Conservation (phyloP, 2,113 vertebrate species). For the Tachycineta bicolor region DNA sequence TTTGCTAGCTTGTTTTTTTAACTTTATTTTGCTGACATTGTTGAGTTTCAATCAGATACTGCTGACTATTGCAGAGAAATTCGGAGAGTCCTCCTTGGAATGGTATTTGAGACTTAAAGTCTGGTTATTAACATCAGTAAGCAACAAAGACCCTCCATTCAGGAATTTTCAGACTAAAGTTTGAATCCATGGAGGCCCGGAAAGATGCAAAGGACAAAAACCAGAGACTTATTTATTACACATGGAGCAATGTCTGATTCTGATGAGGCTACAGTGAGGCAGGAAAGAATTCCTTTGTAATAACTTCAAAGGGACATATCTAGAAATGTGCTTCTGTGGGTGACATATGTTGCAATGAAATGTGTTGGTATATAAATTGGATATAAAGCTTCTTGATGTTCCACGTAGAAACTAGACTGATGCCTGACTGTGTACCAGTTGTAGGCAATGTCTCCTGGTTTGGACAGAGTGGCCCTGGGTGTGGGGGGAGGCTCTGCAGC, state of each 20-base stretch:
- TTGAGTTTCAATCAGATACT: background rate
- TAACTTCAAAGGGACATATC: background rate
- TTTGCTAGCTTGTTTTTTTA: background rate
- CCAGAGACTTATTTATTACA: background rate
- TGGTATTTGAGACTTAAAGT: background rate
- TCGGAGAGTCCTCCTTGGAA: background rate
- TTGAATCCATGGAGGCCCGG: background rate
- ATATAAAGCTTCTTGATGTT: background rate
- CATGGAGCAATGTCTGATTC: background rate
- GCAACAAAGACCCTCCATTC: background rate
- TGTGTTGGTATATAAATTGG: background rate
- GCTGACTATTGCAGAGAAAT: background rate
- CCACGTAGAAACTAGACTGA: background rate
- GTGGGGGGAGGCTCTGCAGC: background rate
- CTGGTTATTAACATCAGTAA: background rate
- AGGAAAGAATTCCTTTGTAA: background rate
- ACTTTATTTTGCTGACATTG: background rate
- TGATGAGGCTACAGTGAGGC: background rate
- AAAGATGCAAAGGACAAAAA: background rate
- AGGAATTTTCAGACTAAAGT: background rate
- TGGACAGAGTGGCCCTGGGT: background rate
- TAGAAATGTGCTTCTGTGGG: background rate
- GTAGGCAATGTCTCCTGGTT: background rate
- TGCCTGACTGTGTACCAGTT: background rate
- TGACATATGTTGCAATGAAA: background rate